Evolutionary conservation across 2,113 vertebrate genomes (phyloP), one percentile per base, ranked within the genome.

Genomic region (Pavo muticus): DNA sequence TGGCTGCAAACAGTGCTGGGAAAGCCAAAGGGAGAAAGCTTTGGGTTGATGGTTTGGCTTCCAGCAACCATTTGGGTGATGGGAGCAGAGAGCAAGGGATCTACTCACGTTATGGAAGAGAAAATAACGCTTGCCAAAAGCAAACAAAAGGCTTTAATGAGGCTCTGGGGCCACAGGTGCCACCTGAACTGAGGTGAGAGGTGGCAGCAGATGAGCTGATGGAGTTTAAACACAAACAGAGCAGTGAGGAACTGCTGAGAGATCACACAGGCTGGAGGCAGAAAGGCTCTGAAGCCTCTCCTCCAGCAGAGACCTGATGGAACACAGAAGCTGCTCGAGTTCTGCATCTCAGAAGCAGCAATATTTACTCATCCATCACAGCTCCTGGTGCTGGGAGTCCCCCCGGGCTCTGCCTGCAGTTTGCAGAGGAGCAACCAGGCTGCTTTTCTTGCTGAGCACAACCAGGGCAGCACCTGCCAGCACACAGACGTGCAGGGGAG

Each of bases 71-170:
- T 20, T 4, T 47, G 50, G 16, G 44, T 44, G 18, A 57, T 20
- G 11, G 29, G 50, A 86, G 4, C 37, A 19, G 16, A 35, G 32
- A 63, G 19, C 59, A 76, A 73, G 9, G 87, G 18, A 71, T 21
- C 77, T 56, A 30, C 37, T 48, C 59, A 14, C 57, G 0, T 32
- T 20, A 14, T 0, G 2, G n/a, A 82, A 71, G 7, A 35, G 42
- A 68, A 84, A 73, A 44, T 5, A 47, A 52, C 7, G 12, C 7
- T 23, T 29, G 72, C 75, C 48, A 73, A 32, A 71, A 78, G 24
- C 5, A 27, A 57, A 2, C 1, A 14, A 39, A 48, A 27, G 9
- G 54, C 5, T 32, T 39, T 37, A 70, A 11, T 2, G 15, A 52
- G 50, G 50, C 50, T 15, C 25, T 25, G 50, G 50, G 50, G 50